Evolutionary conservation across 2,888 invertebrate species (phyloP), one percentile per base, ranked within the genome.

Genomic region (Phyllotreta striolata): DNA sequence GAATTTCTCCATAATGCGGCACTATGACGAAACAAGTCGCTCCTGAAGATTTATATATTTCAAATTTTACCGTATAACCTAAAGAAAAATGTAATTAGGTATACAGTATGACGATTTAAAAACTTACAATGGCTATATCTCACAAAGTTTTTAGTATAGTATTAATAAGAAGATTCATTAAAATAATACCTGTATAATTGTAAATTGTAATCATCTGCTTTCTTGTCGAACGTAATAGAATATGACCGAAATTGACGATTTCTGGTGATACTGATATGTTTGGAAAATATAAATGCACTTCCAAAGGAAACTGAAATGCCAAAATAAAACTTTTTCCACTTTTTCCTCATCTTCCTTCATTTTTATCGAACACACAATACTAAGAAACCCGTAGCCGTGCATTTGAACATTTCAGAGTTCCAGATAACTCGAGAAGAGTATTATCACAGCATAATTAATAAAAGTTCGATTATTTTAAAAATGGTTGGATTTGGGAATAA

Each of bases 111-210:
- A n/a, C n/a, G n/a, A n/a, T n/a, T n/a, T n/a, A n/a, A n/a, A n/a
- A n/a, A n/a, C n/a, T n/a, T n/a, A n/a, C n/a, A n/a, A n/a, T n/a
- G n/a, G n/a, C n/a, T n/a, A n/a, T n/a, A n/a, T n/a, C n/a, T n/a
- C n/a, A n/a, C n/a, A n/a, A n/a, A n/a, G n/a, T n/a, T n/a, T n/a
- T n/a, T n/a, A n/a, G n/a, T n/a, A n/a, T n/a, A 10, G n/a, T 41
- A 41, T 1, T 41, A n/a, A 41, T 41, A n/a, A n/a, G 10, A 41
- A 10, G 9, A 39, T 41, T 41, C 3, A 41, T 41, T 57, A 7
- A 13, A 39, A 39, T 38, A 34, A 62, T 70, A 76, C 76, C 74
- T 67, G 74, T 72, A 37, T 69, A 59, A 63, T 77, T 77, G 54
- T 69, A 74, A n/a, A 77, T 59, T 8, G 71, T 62, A 8, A 77